Evolutionary conservation across 1,140 invertebrate species (phyloP).

Genomic region (Drosophila bipectinata): DNA sequence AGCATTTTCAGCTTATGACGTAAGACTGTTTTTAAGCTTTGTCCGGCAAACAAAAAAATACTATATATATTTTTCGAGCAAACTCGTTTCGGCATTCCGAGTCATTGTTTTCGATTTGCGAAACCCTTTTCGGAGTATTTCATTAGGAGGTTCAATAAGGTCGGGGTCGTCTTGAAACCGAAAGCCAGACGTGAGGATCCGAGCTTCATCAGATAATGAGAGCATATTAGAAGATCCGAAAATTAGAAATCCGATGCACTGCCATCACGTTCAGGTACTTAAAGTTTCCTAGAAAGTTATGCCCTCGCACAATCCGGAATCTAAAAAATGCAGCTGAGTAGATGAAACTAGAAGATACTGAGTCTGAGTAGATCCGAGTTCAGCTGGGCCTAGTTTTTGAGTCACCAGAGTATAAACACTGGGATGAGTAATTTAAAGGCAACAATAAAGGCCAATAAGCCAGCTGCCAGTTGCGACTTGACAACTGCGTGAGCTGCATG

Average conservation of each 20-base stretch:
- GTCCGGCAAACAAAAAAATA: slow-evolving; percentile 16
- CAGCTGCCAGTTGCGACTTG: slow-evolving; percentile 25
- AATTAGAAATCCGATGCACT: slow-evolving; percentile 65
- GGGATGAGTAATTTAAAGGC: slow-evolving; percentile 57
- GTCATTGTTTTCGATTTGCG: slow-evolving; percentile 61
- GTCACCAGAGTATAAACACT: slow-evolving; percentile 26
- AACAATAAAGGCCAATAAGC: slow-evolving; percentile 7
- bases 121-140: slow-evolving; percentile 57
- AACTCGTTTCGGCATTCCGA: slow-evolving; percentile 63
- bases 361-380: slow-evolving; percentile 12
- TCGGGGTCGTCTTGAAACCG: slow-evolving; percentile 63
- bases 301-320: slow-evolving; percentile 40
- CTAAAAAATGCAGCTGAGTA: slow-evolving; percentile 42
- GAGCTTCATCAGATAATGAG: slow-evolving; percentile 38
- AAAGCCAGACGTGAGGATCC: slow-evolving; percentile 67
- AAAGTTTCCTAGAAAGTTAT: slow-evolving; percentile 74
- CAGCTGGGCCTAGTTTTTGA: slow-evolving; percentile 47
- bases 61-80: slow-evolving; percentile 6
- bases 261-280: slow-evolving; percentile 68
- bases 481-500: slow-evolving; percentile 64
- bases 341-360: slow-evolving; percentile 49
- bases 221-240: slow-evolving; percentile 77
- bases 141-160: slow-evolving; percentile 39
- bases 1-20: slow-evolving; percentile 57
- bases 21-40: slow-evolving; percentile 37